Evolutionary conservation across 2,888 invertebrate species (phyloP), one percentile per base, ranked within the genome.

Genomic region (Mimas tiliae): DNA sequence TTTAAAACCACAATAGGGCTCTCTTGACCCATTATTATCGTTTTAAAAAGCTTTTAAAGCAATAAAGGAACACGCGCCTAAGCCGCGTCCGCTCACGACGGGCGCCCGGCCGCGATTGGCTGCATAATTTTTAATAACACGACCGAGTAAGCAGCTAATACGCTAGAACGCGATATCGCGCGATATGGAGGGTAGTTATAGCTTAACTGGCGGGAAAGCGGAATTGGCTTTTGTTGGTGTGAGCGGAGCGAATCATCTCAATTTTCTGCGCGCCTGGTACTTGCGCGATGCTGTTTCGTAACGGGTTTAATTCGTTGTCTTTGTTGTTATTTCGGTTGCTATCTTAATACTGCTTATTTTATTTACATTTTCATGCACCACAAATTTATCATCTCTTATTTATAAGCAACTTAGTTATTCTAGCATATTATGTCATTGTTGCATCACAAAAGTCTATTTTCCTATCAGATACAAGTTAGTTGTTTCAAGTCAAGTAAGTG

Each of bases 71-170:
- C 90, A 86, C 88, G 88, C 82, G 88, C 72, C 87, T 66, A 66
- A 77, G 72, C 84, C 78, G 73, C 85, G 84, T 73, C 82, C 82
- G 76, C 70, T 71, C 78, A 75, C 79, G 76, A 69, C 81, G 83
- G 73, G 76, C 77, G 75, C 71, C 75, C 79, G 72, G 72, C 77
- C 76, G 74, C 79, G 80, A 84, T 82, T 84, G 84, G 79, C 79
- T 83, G 90, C 88, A 91, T 92, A 93, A 92, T 93, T 93, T 93
- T 92, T 93, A 93, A 93, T 93, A 90, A 91, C 88, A 89, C 93
- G 92, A 91, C 83, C 80, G 93, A 90, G 88, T 91, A 87, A 88
- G 90, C 92, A 91, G 85, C 91, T 93, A 93, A 93, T 92, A 88
- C 86, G 82, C 83, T 90, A 89, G 90, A 93, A 92, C 91, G 88